Base-by-base conservation (phyloP, 1,140 invertebrate species). In the Nylanderia fulva region DNA sequence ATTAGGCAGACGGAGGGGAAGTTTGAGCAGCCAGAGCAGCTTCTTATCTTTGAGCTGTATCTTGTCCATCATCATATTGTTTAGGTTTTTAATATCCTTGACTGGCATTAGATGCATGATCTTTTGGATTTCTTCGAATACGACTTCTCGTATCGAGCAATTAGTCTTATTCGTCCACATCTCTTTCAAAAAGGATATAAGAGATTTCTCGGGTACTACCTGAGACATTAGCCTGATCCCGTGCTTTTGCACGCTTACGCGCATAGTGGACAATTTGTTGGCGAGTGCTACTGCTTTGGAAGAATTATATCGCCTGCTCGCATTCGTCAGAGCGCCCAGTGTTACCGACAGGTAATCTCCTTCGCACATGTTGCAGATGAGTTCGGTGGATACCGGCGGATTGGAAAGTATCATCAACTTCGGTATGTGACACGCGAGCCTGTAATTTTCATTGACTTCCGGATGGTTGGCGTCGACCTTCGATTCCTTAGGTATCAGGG, bases 221-320 rank as follows among this genome's bases (percentile, higher is more conserved):
- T 72, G 8, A 24, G 29, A 79, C 56, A 94, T 83, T 8, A 94
- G 6, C 45, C 91, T 87, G 13, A 94, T 90, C 0, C 91, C 91
- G 5, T 92, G 90, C 54, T 94, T 94, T 7, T 80, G 90, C 0
- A 92, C 75, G 5, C 92, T 88, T 0, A 93, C 85, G 8, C 85
- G 80, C 42, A 88, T 61, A 0, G 56, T 69, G 0, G 84, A 9
- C 4, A 94, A 76, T 6, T 39, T 83, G 18, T 52, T 76, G 0
- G 88, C 86, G 36, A 93, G 90, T 0, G 68, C 0, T 4, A 90
- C 21, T 0, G 91, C 85, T 13, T 85, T 74, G 0, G 54, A 36
- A 0, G 66, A 9, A 13, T 79, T 29, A 1, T 69, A 85, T 2
- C 88, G 69, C 13, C 48, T 29, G 66, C 85, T 71, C 2, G 86